Percentiles rank a stretch among this genome's conserved stretches.
These are phyloP conservation scores for Oncorhynchus keta DNA, from an alignment of 2,113 vertebrate species.

Conservation along the genomic window DNA sequence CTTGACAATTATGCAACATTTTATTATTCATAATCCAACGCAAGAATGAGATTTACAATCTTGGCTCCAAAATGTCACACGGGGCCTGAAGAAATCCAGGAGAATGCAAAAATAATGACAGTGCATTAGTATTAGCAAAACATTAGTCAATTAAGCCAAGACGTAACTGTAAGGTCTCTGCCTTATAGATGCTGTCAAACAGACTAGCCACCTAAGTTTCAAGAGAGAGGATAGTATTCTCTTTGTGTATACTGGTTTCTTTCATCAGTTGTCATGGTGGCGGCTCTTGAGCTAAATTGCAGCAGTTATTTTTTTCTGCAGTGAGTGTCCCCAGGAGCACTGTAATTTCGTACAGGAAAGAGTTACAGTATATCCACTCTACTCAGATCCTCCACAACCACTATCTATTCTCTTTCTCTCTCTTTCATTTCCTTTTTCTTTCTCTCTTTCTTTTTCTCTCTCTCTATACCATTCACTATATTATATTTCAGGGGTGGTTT, in stretches of 20 bases:
- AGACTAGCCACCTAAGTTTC: not conserved
- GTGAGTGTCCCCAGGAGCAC: slow-evolving; percentile 12
- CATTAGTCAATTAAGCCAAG: not conserved
- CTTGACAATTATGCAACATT: not conserved
- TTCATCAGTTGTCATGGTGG: slow-evolving; percentile 47
- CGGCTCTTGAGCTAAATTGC: slow-evolving; percentile 49
- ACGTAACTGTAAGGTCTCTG: too few species aligned
- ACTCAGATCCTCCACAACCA: slow-evolving; percentile 22
- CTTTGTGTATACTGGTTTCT: slow-evolving; percentile 31
- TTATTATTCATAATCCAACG: not conserved
- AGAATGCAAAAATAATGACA: not conserved
- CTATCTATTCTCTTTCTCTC: not conserved
- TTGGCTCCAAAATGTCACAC: not conserved
- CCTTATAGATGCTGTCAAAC: not conserved
- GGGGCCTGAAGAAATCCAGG: not conserved
- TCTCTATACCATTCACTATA: not conserved
- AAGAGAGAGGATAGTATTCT: not conserved
- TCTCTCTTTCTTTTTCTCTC: not conserved
- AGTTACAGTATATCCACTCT: slow-evolving; percentile 27
- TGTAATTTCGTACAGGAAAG: slow-evolving; percentile 31
- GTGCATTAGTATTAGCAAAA: not conserved
- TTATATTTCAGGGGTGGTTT: not conserved
- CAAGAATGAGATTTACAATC: not conserved
- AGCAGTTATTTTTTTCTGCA: slow-evolving; percentile 12
- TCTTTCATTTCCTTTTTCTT: not conserved